Evolutionary conservation across 2,113 vertebrate genomes (phyloP), one percentile per base, ranked within the genome.

Genomic region (Sylvia atricapilla): DNA sequence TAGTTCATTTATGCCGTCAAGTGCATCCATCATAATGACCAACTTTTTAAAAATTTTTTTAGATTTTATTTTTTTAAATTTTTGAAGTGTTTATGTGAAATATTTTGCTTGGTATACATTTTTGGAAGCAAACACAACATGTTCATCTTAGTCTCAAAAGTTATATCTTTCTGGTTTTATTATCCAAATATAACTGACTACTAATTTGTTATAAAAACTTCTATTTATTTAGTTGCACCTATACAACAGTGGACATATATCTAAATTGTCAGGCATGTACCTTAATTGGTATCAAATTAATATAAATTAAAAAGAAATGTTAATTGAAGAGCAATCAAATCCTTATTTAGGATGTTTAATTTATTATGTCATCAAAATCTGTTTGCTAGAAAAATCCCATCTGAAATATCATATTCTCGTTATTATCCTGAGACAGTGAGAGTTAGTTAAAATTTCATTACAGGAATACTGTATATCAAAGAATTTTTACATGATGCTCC

Each of bases 361-460:
- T 76, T 82, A 91, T 39, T 87, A n/a, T 76, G 50, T 55, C 33
- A 90, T 59, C 30, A 68, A 89, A 94, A 81, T 44, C 66, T 85
- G 15, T 84, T 94, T 96, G 3, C 44, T 58, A 76, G 35, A 59
- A 87, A 84, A 94, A 82, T 44, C 18, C 20, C 10, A 37, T 60
- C 58, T 37, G 53, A 84, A 7, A 89, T 77, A 76, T 74, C 14
- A 30, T 67, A 85, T 75, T 84, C 72, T 72, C 24, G 22, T 69
- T 74, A 64, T 50, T 80, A 89, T 67, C 37, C 22, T 27, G 20
- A 46, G 14, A 68, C 13, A 60, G 8, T 21, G 13, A 69, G 10
- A 75, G 27, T 85, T 67, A 94, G 41, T 68, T 79, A 75, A 85
- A 92, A 89, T 33, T 84, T 92, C 31, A 63, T 94, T 95, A 88